Evolutionary conservation across 2,797 vertebrate genomes (phyloP).

Genomic region (Eulemur albifrons): DNA sequence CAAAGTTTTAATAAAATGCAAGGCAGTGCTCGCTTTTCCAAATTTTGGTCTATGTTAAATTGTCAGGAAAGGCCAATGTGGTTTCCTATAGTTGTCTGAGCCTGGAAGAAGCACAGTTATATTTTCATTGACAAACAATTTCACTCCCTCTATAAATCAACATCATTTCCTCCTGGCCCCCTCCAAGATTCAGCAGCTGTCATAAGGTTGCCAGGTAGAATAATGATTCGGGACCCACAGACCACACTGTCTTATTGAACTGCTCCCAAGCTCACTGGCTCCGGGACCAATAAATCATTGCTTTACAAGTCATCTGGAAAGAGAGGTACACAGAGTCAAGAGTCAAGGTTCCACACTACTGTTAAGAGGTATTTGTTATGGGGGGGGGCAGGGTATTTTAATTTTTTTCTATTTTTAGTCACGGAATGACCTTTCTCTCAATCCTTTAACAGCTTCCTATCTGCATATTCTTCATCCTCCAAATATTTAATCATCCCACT

Average conservation of each 20-base stretch:
- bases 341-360: slow-evolving; percentile 34
- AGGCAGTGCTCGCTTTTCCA: neutral
- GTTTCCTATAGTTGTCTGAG: neutral
- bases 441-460: neutral
- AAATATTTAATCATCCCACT: neutral
- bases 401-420: neutral
- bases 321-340: slow-evolving; percentile 8
- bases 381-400: rapidly evolving
- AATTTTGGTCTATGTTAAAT: slow-evolving; percentile 12
- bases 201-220: slow-evolving; percentile 63
- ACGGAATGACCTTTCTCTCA: neutral
- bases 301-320: slow-evolving; percentile 61
- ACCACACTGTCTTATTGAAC: slow-evolving; percentile 62
- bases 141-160: slow-evolving; percentile 60
- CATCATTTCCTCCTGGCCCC: slow-evolving; percentile 33
- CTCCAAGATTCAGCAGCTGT: slow-evolving; percentile 67
- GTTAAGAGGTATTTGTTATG: neutral
- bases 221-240: slow-evolving; percentile 58
- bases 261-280: slow-evolving; percentile 58
- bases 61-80: neutral
- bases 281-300: slow-evolving; percentile 54
- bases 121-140: slow-evolving; percentile 52
- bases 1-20: neutral
- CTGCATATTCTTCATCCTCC: neutral
- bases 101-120: slow-evolving; percentile 19